phyloP scores from a whole-genome alignment of 1,140 invertebrate species.

The Cataglyphis hispanica region DNA sequence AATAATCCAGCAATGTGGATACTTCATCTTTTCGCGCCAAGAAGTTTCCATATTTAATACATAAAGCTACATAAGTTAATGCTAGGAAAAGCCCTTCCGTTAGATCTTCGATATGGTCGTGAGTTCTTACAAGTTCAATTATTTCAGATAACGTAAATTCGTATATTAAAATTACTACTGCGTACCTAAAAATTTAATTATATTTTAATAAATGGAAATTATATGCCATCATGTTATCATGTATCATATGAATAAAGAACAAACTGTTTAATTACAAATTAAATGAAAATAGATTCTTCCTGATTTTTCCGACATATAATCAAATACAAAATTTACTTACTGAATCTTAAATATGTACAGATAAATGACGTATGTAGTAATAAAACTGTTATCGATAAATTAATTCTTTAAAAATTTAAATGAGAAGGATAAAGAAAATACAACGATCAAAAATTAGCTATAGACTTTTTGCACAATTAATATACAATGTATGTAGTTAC shows the following conservation, averaged over 20 bases:
- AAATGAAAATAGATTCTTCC: not conserved
- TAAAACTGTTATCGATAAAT: constrained; percentile 3
- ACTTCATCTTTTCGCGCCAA: constrained; percentile 25
- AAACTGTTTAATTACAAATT: not conserved
- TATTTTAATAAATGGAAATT: not conserved
- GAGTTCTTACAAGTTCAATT: constrained; percentile 40
- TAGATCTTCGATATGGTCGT: constrained; percentile 43
- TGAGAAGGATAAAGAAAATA: not conserved
- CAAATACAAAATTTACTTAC: not conserved
- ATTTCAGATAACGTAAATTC: constrained; percentile 51
- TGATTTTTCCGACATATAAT: not conserved
- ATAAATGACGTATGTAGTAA: not conserved
- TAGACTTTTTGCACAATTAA: not conserved
- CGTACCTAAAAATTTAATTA: constrained; percentile 36
- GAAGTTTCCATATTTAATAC: constrained; percentile 55
- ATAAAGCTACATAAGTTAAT: constrained; percentile 51
- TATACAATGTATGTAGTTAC: too few relatives aligned
- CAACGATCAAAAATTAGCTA: not conserved
- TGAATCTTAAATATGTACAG: not conserved
- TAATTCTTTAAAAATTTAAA: not conserved
- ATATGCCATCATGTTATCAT: not conserved
- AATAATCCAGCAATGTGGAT: constrained; percentile 20
- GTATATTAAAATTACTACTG: constrained; percentile 47
- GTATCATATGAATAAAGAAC: not conserved
- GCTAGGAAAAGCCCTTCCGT: constrained; percentile 56